Percentiles rank a stretch among this genome's conserved stretches.
Conservation (phyloP, 2,888 invertebrate species). For the Sesamia inferens region DNA sequence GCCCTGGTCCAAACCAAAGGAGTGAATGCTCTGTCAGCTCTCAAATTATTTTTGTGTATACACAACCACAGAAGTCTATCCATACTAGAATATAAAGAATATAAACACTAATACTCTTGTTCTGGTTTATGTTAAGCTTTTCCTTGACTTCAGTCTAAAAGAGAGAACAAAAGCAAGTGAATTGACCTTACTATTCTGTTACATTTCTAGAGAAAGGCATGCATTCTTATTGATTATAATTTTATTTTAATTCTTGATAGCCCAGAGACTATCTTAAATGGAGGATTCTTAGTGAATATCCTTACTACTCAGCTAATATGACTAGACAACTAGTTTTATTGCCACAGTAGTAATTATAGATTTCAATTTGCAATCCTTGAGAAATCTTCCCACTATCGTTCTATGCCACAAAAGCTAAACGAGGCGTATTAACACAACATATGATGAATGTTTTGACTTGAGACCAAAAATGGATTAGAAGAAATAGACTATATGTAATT, state of each 20-base stretch:
- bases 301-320: not conserved
- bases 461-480: not conserved
- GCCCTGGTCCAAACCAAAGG: not conserved
- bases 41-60: not conserved
- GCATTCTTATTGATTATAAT: not conserved
- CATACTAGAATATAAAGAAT: not conserved
- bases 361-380: not conserved
- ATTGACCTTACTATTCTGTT: not conserved
- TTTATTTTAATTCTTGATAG: not conserved
- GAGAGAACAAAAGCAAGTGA: not conserved
- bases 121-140: not conserved
- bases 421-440: not conserved
- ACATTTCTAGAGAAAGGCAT: not conserved
- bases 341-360: conserved; percentile 10
- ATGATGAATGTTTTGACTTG: not conserved
- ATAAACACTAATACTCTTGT: not conserved
- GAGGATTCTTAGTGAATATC: conserved; percentile 8
- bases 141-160: not conserved
- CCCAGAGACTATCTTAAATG: not conserved
- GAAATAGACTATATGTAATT: not conserved
- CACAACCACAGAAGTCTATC: too few relatives aligned
- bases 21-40: not conserved
- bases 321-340: not conserved
- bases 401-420: conserved; percentile 22
- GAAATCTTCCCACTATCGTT: conserved; percentile 11